Evolutionary conservation across 1,140 invertebrate species (phyloP), one percentile per base, ranked within the genome.

Genomic region (Lerema accius): DNA sequence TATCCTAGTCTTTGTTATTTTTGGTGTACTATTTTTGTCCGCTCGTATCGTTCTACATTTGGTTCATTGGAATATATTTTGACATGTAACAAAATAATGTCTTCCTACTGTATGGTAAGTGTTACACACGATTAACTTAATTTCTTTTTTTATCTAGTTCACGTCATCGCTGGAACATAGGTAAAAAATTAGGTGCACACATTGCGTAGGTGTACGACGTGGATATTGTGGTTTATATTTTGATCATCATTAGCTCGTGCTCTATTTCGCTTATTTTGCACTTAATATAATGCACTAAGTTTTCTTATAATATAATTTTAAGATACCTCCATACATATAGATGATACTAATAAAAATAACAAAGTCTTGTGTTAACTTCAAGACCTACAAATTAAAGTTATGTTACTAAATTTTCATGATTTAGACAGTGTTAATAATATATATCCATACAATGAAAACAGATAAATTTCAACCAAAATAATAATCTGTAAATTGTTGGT

Each of bases 1-100:
- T 14, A 50, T 19, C 43, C 48, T 64, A 63, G 55, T 39, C 64
- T 65, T 75, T 76, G 78, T 79, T 86, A 86, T 86, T 90, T 90
- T 85, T 75, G 83, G 80, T 85, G 80, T 76, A 87, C 87, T 90
- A 90, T 90, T 90, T 88, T 90, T 80, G 84, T 86, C 86, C 82
- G 86, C 83, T 88, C 82, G 79, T 77, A 82, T 88, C 82, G 79
- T 77, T 82, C 80, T 84, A 86, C 77, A 83, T 85, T 82, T 73
- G 71, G 85, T 83, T 76, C 77, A 84, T 79, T 78, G 78, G 65
- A 80, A 80, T 81, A 80, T 79, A 87, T 80, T 86, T 81, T 84
- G 80, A 85, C 82, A 77, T 74, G 77, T 78, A 81, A 78, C 64
- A 83, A 82, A 81, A 86, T 72, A 73, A 82, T 84, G 76, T 82